phyloP scores from a whole-genome alignment of 2,797 vertebrate genomes.

The Rhynchonycteris naso region DNA sequence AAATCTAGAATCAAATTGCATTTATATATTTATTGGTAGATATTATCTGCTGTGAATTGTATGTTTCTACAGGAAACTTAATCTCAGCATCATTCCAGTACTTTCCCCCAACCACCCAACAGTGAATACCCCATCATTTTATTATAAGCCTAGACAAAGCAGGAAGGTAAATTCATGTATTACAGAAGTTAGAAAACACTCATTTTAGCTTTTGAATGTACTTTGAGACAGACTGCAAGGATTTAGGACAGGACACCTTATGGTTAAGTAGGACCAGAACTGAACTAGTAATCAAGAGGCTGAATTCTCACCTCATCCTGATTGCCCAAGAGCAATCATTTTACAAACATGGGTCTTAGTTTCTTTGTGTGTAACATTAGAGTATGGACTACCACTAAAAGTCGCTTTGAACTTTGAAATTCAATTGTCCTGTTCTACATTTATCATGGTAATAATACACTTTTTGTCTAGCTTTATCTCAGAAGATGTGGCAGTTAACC shows the following conservation, averaged over 20 bases:
- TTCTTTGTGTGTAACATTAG: not conserved
- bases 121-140: not conserved
- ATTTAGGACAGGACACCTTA: not conserved
- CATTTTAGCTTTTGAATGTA: not conserved
- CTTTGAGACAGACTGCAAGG: not conserved
- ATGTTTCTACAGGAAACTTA: not conserved
- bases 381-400: not conserved
- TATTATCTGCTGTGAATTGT: not conserved
- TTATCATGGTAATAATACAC: not conserved
- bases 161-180: not conserved
- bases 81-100: not conserved
- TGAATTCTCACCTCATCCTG: not conserved
- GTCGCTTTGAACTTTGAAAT: not conserved
- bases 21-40: not conserved
- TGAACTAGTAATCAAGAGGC: not conserved
- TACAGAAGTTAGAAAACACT: not conserved
- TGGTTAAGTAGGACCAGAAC: not conserved
- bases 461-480: constrained; percentile 14
- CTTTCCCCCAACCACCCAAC: not conserved
- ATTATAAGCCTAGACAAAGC: not conserved
- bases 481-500: not conserved
- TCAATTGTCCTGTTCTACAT: not conserved
- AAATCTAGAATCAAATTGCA: not conserved
- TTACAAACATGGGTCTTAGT: not conserved
- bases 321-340: not conserved